Percentiles rank a stretch among this genome's conserved stretches.
These are phyloP conservation scores for Mesembrinibis cayennensis DNA, from an alignment of 2,113 vertebrate species.

Conservation along the genomic window DNA sequence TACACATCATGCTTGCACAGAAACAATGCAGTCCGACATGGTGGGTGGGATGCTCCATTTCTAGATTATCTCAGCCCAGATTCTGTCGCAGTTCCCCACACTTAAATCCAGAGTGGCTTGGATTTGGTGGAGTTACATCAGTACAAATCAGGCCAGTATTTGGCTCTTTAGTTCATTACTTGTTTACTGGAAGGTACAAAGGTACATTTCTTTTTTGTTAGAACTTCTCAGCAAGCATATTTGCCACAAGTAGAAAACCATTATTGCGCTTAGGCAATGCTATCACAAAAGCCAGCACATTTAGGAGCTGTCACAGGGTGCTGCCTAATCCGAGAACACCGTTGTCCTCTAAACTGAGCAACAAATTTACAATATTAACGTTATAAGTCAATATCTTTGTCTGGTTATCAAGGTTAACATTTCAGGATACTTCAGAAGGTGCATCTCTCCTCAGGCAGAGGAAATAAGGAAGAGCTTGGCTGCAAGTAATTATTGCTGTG, in stretches of 20 bases:
- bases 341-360: background rate
- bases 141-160: background rate
- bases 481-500: background rate
- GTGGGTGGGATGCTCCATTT: background rate
- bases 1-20: accelerated
- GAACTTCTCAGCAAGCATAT: background rate
- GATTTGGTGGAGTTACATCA: background rate
- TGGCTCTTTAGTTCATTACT: background rate
- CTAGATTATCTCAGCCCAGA: background rate
- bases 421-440: background rate
- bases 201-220: background rate
- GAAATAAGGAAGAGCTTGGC: background rate
- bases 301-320: background rate
- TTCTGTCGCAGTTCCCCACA: background rate
- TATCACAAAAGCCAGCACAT: background rate
- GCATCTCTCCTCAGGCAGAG: background rate
- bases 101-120: background rate
- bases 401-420: background rate
- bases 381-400: background rate
- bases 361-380: background rate
- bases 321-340: background rate
- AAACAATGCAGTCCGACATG: background rate
- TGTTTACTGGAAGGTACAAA: background rate
- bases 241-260: background rate
- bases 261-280: background rate